phyloP scores from a whole-genome alignment of 2,113 vertebrate species.

The Gymnocephalus cernua region DNA sequence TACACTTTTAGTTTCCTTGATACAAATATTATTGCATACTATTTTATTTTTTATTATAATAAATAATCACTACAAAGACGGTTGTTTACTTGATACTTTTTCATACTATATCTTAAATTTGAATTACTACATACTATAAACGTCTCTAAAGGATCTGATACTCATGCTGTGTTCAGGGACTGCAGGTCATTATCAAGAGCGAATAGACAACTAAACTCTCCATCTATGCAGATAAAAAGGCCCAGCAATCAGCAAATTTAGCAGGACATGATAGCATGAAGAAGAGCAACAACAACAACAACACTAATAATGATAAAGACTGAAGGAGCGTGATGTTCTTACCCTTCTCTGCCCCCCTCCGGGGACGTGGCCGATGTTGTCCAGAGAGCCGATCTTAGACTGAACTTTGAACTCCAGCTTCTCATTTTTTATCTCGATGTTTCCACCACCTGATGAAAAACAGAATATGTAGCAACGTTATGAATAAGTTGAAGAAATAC shows the following conservation, averaged over 20 bases:
- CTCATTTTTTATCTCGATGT: constrained; percentile 95
- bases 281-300: not conserved
- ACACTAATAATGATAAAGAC: not conserved
- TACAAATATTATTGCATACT: not conserved
- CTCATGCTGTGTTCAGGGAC: not conserved
- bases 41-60: not conserved
- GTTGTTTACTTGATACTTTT: not conserved
- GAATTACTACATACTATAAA: no score
- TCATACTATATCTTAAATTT: not conserved
- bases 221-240: not conserved
- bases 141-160: not conserved
- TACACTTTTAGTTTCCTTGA: no score
- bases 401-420: constrained; percentile 97
- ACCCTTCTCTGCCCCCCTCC: constrained; percentile 96
- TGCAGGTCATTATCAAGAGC: not conserved
- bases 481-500: not conserved
- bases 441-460: constrained; percentile 90
- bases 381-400: constrained; percentile 95
- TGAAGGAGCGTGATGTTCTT: constrained; percentile 18
- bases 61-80: not conserved
- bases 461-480: not conserved
- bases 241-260: not conserved
- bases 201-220: not conserved
- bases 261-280: not conserved
- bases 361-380: constrained; percentile 93